phyloP scores from a whole-genome alignment of 2,888 invertebrate genomes.

The Papilio demoleus region DNA sequence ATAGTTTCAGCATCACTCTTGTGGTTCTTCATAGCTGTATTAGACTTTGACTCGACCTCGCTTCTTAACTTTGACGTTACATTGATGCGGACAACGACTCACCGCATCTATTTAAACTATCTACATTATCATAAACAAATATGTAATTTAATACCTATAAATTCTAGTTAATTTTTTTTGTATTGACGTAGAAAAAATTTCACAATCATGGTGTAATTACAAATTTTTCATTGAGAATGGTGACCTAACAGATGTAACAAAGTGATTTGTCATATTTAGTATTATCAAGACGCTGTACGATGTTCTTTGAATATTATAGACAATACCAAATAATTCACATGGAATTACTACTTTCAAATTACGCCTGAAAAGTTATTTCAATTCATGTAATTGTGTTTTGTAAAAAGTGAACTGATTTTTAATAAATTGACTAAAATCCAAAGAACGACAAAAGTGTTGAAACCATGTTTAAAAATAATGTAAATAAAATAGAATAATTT shows the following conservation, averaged over 20 bases:
- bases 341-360: too few relatives aligned
- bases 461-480: too few relatives aligned
- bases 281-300: too few relatives aligned
- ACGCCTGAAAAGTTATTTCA: too few relatives aligned
- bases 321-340: too few relatives aligned
- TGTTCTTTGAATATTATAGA: too few relatives aligned
- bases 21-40: neutral
- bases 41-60: neutral
- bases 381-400: too few relatives aligned
- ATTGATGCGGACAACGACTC: neutral
- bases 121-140: constrained; percentile 27
- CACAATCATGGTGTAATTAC: neutral
- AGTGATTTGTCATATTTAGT: too few relatives aligned
- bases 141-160: neutral
- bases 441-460: too few relatives aligned
- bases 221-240: neutral
- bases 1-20: neutral
- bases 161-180: neutral
- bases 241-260: neutral
- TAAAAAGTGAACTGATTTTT: too few relatives aligned
- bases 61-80: constrained; percentile 14
- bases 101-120: constrained; percentile 23
- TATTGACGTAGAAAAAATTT: neutral
- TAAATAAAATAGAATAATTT: too few relatives aligned
- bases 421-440: too few relatives aligned